phyloP scores from a whole-genome alignment of 35 echinoderm and acorn worm genomes.

The Holothuria glaberrima region DNA sequence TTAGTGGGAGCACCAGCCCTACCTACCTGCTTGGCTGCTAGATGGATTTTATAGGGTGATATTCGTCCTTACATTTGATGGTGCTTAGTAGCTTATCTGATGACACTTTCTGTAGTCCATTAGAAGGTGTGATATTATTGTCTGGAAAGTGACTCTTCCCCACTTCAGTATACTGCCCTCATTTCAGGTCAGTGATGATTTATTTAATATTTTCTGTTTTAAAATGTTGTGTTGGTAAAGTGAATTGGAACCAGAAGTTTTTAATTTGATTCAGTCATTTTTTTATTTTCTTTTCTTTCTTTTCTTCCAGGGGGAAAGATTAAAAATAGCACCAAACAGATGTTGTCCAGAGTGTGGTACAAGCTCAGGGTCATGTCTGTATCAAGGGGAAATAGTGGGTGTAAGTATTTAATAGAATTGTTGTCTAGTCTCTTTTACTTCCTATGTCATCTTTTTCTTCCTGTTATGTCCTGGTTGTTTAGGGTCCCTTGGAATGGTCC shows the following conservation, averaged over 20 bases:
- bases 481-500: no score
- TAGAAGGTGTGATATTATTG: background rate
- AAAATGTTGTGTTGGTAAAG: background rate
- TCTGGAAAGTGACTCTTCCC: background rate
- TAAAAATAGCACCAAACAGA: conserved; percentile 93
- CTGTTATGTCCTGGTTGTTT: background rate
- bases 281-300: conserved; percentile 54
- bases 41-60: background rate
- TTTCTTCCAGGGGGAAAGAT: conserved; percentile 79
- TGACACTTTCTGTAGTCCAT: no score
- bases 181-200: background rate
- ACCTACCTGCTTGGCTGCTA: no score
- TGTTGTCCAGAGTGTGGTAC: conserved; percentile 98
- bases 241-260: background rate
- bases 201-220: background rate
- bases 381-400: conserved; percentile 94
- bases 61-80: no score
- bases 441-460: background rate
- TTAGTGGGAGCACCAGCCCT: no score
- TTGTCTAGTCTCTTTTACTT: background rate
- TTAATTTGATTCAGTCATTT: background rate
- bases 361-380: conserved; percentile 92
- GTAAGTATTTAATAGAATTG: conserved; percentile 67
- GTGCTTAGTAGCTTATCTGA: no score
- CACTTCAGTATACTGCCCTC: background rate